Evolutionary conservation across 1,140 invertebrate species (phyloP).

Genomic region (Forficula auricularia): DNA sequence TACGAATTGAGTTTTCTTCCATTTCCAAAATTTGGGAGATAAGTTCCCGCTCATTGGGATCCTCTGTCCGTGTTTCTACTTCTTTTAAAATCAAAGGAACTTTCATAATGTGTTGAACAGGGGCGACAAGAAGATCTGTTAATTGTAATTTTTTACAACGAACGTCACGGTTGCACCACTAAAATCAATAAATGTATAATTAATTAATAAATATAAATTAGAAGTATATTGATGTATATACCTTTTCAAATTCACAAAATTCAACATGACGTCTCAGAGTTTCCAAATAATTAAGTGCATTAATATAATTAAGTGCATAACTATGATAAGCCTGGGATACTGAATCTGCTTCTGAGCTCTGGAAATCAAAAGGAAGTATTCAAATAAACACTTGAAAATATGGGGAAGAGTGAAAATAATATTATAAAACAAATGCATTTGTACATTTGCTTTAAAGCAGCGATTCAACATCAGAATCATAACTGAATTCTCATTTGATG

Average conservation of each 20-base stretch:
- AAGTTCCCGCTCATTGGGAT: constrained; percentile 31
- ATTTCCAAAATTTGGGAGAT: constrained; percentile 39
- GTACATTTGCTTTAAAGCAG: no score
- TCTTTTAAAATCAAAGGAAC: constrained; percentile 45
- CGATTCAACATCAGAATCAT: no score
- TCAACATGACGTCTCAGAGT: constrained; percentile 36
- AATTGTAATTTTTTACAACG: constrained; percentile 46
- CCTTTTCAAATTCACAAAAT: constrained; percentile 44
- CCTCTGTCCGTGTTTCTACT: constrained; percentile 37
- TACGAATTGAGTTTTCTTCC: constrained; percentile 43
- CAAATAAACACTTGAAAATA: no score
- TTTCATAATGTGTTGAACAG: constrained; percentile 52
- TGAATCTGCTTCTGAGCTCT: constrained; percentile 26
- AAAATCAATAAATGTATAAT: constrained; percentile 10
- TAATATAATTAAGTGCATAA: constrained; percentile 44
- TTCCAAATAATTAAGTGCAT: constrained; percentile 41
- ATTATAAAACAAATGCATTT: no score
- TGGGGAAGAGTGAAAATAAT: no score
- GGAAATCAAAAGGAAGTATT: constrained; percentile 6
- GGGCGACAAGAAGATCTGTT: constrained; percentile 45
- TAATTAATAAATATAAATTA: no score
- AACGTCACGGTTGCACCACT: constrained; percentile 40
- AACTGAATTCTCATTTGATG: no score
- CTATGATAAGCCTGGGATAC: constrained; percentile 38
- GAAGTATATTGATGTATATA: constrained; percentile 19